Evolutionary conservation across 2,113 vertebrate species (phyloP).

Genomic region (Sciurus niger): DNA sequence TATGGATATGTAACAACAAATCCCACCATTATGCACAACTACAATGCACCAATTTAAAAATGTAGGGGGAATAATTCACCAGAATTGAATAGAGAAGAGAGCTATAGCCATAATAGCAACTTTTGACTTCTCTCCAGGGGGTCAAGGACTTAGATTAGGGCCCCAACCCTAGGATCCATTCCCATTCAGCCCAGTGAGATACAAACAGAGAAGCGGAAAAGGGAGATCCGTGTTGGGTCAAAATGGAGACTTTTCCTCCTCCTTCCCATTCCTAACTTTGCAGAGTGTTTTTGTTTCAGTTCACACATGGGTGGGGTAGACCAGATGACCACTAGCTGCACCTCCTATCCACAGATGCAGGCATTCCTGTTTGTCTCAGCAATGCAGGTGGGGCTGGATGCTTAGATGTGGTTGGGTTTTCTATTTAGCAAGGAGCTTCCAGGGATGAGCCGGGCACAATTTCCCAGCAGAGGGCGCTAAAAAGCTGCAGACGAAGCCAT

Average conservation of each 20-base stretch:
- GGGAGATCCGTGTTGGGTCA: background rate
- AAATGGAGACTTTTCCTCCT: background rate
- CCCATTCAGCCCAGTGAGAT: background rate
- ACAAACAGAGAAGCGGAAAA: background rate
- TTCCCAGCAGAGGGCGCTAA: conserved; percentile 78
- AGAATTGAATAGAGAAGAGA: background rate
- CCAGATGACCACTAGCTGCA: background rate
- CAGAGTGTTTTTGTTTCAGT: background rate
- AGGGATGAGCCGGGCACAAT: too few relatives aligned
- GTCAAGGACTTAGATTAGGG: background rate
- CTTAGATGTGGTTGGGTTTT: background rate
- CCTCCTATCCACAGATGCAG: background rate
- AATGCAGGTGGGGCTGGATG: background rate
- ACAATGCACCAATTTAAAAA: too few relatives aligned
- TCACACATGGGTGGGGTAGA: background rate
- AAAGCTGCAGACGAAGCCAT: conserved; percentile 45
- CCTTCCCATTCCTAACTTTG: background rate
- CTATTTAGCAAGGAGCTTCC: background rate
- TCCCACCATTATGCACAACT: too few relatives aligned
- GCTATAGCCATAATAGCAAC: background rate
- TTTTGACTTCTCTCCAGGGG: background rate
- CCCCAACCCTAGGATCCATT: background rate
- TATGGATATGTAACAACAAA: too few relatives aligned
- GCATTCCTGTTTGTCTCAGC: background rate
- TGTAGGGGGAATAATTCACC: accelerated